Evolutionary conservation across 1,140 invertebrate species (phyloP).

Genomic region (Drosophila orena): DNA sequence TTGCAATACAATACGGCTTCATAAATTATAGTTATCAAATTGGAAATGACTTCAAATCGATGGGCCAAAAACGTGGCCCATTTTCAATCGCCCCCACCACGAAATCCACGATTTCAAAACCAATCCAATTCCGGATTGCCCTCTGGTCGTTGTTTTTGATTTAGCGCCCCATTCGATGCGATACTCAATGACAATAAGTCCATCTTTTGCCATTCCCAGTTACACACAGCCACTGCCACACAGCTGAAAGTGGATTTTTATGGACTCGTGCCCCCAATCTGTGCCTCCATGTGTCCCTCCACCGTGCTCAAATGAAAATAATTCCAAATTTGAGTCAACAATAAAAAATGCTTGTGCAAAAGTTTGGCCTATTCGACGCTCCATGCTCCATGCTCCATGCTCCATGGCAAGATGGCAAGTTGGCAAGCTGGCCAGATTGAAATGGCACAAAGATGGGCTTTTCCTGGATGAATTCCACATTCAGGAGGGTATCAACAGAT

Average conservation of each 20-base stretch:
- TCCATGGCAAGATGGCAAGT: no score
- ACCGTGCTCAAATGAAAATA: slow-evolving; percentile 70
- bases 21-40: slow-evolving; percentile 46
- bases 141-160: slow-evolving; percentile 66
- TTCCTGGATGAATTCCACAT: neutral
- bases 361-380: slow-evolving; percentile 21
- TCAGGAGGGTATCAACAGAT: neutral
- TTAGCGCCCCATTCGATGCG: slow-evolving; percentile 34
- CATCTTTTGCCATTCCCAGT: slow-evolving; percentile 29
- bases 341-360: slow-evolving; percentile 55
- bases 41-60: slow-evolving; percentile 35
- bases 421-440: slow-evolving; percentile 17
- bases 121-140: slow-evolving; percentile 18
- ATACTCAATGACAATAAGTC: slow-evolving; percentile 46
- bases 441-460: slow-evolving; percentile 14
- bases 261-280: slow-evolving; percentile 55
- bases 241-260: slow-evolving; percentile 56
- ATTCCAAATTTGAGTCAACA: slow-evolving; percentile 77
- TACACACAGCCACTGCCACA: slow-evolving; percentile 16
- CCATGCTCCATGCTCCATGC: no score
- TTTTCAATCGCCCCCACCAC: slow-evolving; percentile 15
- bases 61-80: neutral
- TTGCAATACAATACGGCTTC: slow-evolving; percentile 9
- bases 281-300: neutral
- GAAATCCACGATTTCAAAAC: neutral